Conservation (phyloP, 2,888 invertebrate species). For the Eubasilissa splendida region DNA sequence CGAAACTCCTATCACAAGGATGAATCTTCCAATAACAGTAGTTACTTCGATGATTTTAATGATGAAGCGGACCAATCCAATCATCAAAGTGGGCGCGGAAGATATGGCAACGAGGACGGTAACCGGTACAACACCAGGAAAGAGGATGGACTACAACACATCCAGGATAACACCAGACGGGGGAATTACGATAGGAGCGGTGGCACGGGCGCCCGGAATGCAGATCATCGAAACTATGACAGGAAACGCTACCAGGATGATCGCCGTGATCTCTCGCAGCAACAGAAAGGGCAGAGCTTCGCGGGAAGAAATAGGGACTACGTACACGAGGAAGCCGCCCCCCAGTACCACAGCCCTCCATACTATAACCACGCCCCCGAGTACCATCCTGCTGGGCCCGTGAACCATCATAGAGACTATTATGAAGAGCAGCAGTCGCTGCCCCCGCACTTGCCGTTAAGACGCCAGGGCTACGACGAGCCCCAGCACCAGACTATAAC, state of each 20-base stretch:
- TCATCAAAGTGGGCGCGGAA: slow-evolving; percentile 67
- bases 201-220: slow-evolving; percentile 67
- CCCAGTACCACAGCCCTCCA: slow-evolving; percentile 65
- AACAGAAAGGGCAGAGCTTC: slow-evolving; percentile 66
- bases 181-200: slow-evolving; percentile 67
- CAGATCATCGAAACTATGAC: slow-evolving; percentile 67
- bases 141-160: slow-evolving; percentile 67
- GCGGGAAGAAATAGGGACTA: slow-evolving; percentile 65
- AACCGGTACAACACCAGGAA: slow-evolving; percentile 68
- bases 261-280: slow-evolving; percentile 66
- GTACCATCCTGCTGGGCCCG: slow-evolving; percentile 63
- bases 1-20: slow-evolving; percentile 81
- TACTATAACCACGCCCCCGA: slow-evolving; percentile 68
- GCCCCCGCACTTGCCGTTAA: slow-evolving; percentile 35
- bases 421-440: slow-evolving; percentile 52
- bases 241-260: slow-evolving; percentile 71
- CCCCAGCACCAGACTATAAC: slow-evolving; percentile 71
- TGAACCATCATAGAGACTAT: slow-evolving; percentile 42
- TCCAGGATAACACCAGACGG: slow-evolving; percentile 66
- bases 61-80: slow-evolving; percentile 70
- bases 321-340: slow-evolving; percentile 43
- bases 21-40: slow-evolving; percentile 79
- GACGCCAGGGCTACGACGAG: slow-evolving; percentile 59
- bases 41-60: slow-evolving; percentile 77
- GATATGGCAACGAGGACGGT: slow-evolving; percentile 67